Evolutionary conservation across 1,140 invertebrate species (phyloP).

Genomic region (Conus ventricosus): DNA sequence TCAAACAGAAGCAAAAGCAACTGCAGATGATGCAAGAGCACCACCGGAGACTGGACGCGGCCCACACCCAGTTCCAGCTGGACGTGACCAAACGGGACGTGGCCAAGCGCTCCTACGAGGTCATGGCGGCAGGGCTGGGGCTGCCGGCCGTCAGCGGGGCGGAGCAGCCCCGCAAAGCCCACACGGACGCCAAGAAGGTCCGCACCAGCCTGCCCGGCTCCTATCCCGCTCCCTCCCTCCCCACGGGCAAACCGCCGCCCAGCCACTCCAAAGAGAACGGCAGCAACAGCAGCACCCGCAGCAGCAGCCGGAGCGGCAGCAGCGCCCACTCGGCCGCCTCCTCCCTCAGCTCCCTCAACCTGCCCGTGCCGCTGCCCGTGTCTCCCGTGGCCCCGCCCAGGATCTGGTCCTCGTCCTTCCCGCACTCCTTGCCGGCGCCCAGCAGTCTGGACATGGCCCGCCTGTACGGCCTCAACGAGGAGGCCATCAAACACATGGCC

Average conservation of each 20-base stretch:
- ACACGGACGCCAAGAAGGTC: constrained; percentile 21
- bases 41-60: constrained; percentile 14
- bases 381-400: constrained; percentile 21
- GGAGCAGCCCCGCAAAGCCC: constrained; percentile 29
- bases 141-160: not conserved
- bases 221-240: not conserved
- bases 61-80: constrained; percentile 14
- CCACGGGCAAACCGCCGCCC: not conserved
- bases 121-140: not conserved
- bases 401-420: constrained; percentile 26
- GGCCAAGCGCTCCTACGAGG: constrained; percentile 19
- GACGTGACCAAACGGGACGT: constrained; percentile 3
- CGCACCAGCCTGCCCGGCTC: not conserved
- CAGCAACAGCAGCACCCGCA: not conserved
- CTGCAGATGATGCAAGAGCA: constrained; percentile 8
- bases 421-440: not conserved
- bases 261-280: constrained; percentile 31
- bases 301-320: not conserved
- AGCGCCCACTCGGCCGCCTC: not conserved
- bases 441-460: constrained; percentile 22
- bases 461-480: not conserved
- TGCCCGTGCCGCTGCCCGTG: constrained; percentile 8
- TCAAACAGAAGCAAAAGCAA: too few species aligned
- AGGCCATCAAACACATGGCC: not conserved
- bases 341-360: constrained; percentile 13